Base-by-base conservation (phyloP, 23 tunicate genomes). In the Phallusia fumigata region DNA sequence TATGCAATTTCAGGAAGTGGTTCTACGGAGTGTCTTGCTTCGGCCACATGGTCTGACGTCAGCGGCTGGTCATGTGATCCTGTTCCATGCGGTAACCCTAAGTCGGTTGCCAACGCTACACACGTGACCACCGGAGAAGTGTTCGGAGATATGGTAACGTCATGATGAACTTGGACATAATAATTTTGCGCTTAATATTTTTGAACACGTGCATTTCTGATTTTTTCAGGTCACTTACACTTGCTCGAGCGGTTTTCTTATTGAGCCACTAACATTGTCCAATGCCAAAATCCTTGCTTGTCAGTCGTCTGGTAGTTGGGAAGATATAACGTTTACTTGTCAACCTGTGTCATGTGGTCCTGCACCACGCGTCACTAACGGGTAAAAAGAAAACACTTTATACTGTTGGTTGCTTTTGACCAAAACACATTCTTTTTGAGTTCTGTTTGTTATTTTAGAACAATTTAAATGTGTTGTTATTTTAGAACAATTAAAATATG, bases 31-130 rank as follows among this genome's bases (percentile, higher is more conserved):
- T 93, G 98, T 53, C 79, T 73, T 22, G 65, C 82, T 8, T 74
- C 5, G 35, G 98, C 93, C 52, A 78, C 2, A 0, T 93, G 98
- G 98, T 87, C 92, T 31, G 88, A 84, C 53, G 79, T 32, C 19
- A 81, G 65, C 22, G 30, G 32, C 26, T 84, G 53, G 32, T 45
- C 82, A 30, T 93, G 98, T 50, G 73, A 50, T 21, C 93, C 98
- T 19, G 87, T 88, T 1, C 69, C 88, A 0, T 94, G 98, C 58
- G 93, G 90, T 0, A 13, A 36, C 16, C 83, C 86, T 0, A 77
- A 65, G 19, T 13, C 21, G 28, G 79, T 89, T 22, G 36, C 40
- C 21, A 80, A 94, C 79, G 76, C 95, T 52, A 33, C 64, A 19
- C 35, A 30, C n/a, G 52, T 10, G 40, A 32, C 35, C 31, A 79